Evolutionary conservation across 2,797 vertebrate genomes (phyloP), one percentile per base, ranked within the genome.

Genomic region (Rhinophrynus dorsalis): DNA sequence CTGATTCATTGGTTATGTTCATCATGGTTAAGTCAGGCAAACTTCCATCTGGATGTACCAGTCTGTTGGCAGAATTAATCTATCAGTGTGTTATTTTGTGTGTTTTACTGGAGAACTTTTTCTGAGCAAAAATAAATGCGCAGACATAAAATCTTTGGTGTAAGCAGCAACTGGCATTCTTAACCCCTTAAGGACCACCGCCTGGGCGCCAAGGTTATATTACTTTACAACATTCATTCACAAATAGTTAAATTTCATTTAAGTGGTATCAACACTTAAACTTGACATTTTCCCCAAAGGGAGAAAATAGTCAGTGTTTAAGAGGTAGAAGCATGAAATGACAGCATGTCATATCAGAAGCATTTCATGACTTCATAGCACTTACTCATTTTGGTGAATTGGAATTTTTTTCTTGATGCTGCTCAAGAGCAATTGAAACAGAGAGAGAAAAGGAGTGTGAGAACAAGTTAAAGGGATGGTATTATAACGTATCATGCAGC

Each of bases 341-440:
- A 88, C 82, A 73, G 82, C 89, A 82, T 87, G 80, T 83, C 89
- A 92, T 88, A 92, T 75, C 86, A 76, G 82, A 88, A 87, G 86
- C 88, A 93, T 93, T 92, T 90, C 83, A 85, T 86, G 82, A 82
- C 92, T 92, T 90, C 81, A 79, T 79, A 84, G 89, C 84, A 99
- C 97, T 99, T 97, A 99, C 96, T 97, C 96, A 95, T 94, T 96
- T 88, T 93, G 90, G 64, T 90, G 90, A 84, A 92, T 89, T 85
- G 95, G 87, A 82, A 99, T 92, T 95, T 96, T 98, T 96, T 95
- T 93, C 95, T 99, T 98, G 96, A 99, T 94, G 94, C 97, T 99
- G 96, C 92, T 94, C 94, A 90, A 90, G 62, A 87, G 86, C 92
- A 86, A 89, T 89, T 88, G 92, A 90, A 90, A 93, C 83, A 91